phyloP scores from a whole-genome alignment of 2,797 vertebrate species.

The Cuculus canorus region DNA sequence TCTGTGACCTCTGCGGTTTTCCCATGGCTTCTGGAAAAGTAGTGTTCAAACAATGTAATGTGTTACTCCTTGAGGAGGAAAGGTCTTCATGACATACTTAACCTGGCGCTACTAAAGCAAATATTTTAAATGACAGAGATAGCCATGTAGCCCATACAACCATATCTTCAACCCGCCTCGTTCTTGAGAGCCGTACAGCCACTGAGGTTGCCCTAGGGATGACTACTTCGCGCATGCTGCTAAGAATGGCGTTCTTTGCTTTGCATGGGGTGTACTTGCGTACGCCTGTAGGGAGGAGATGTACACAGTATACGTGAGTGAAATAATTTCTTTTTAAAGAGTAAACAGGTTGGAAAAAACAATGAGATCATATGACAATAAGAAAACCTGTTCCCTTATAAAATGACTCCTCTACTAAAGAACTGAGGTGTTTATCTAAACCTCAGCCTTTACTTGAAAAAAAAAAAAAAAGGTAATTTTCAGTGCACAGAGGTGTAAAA shows the following conservation, averaged over 20 bases:
- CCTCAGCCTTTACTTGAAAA: background rate
- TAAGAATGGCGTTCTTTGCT: background rate
- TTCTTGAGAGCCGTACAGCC: background rate
- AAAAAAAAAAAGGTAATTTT: background rate
- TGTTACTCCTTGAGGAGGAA: background rate
- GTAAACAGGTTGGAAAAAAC: background rate
- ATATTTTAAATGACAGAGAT: background rate
- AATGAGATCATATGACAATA: background rate
- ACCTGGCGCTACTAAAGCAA: background rate
- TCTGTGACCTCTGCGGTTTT: background rate
- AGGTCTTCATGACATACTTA: background rate
- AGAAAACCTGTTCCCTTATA: background rate
- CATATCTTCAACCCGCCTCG: background rate
- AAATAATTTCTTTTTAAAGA: background rate
- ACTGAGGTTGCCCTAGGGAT: background rate
- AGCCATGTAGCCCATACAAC: background rate
- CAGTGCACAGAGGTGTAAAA: background rate
- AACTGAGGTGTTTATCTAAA: background rate
- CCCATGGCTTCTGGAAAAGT: background rate
- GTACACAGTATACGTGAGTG: background rate
- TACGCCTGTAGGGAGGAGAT: accelerated
- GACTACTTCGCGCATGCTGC: accelerated
- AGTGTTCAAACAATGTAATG: background rate
- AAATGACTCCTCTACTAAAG: background rate
- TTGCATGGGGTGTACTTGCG: background rate